Conservation (phyloP, 1,140 invertebrate genomes). For the Eriocheir sinensis region DNA sequence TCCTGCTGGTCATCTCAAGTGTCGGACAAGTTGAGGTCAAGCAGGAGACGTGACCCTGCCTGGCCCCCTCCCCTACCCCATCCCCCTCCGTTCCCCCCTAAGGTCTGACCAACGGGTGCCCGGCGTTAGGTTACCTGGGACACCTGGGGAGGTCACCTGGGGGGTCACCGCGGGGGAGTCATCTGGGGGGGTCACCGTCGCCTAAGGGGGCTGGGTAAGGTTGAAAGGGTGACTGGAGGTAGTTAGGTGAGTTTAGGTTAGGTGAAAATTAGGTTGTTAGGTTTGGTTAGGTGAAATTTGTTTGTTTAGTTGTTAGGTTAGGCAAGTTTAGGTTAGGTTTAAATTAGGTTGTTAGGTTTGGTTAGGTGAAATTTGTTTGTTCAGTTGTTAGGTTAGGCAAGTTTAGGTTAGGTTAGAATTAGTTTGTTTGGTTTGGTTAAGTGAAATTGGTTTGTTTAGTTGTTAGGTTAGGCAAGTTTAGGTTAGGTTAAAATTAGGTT, state of each 20-base stretch:
- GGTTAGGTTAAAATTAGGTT: no score
- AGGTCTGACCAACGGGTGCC: neutral
- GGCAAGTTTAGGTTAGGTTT: no score
- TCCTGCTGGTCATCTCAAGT: neutral
- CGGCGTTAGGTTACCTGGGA: neutral
- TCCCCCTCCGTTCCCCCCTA: neutral
- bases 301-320: no score
- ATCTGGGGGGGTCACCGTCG: neutral
- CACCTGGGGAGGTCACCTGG: neutral
- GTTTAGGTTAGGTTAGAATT: no score
- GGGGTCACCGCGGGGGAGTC: neutral
- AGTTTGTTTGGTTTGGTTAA: no score
- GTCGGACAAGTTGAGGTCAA: neutral
- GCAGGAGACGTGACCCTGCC: neutral
- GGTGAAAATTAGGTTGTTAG: neutral
- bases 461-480: no score
- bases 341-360: no score
- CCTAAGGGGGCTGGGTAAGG: neutral
- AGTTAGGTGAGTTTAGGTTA: neutral
- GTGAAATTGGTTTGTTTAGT: no score
- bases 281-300: conserved; percentile 2
- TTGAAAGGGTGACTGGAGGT: neutral
- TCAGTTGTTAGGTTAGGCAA: no score
- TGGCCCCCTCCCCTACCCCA: neutral
- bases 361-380: no score